phyloP scores from a whole-genome alignment of 2,113 vertebrate species.

The Phainopepla nitens region DNA sequence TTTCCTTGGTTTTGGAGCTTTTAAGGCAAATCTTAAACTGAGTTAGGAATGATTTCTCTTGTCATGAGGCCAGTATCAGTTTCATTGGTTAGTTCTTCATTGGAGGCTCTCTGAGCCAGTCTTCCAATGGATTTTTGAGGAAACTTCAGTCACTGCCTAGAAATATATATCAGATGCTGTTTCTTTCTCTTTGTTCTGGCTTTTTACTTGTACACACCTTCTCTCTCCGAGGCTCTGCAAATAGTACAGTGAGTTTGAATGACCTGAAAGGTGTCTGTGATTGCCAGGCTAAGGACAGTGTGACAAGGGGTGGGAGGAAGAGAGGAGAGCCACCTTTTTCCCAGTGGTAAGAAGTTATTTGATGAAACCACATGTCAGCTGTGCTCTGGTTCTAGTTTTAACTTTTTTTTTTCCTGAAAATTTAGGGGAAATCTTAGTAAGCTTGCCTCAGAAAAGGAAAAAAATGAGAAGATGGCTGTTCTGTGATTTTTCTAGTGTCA shows the following conservation, averaged over 20 bases:
- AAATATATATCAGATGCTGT: neutral
- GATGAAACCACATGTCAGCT: neutral
- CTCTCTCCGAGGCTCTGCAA: neutral
- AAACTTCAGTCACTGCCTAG: neutral
- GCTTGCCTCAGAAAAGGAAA: too few species aligned
- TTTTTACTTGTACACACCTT: neutral
- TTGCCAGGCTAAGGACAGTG: neutral
- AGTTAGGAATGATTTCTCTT: neutral
- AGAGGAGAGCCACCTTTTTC: neutral
- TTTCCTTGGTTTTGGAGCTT: neutral
- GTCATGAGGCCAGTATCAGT: neutral
- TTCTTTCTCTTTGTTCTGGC: neutral
- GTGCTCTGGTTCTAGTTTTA: neutral
- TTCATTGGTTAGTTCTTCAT: neutral
- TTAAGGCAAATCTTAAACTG: neutral
- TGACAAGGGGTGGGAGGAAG: neutral
- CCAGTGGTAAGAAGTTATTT: accelerated
- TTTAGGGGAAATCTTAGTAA: neutral
- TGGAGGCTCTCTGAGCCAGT: neutral
- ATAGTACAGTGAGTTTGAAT: neutral
- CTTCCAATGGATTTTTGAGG: neutral
- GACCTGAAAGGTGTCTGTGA: neutral
- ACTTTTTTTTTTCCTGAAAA: neutral
- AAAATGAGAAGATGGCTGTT: accelerated
- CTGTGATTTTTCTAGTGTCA: neutral